Conservation (phyloP, 92 coral and sea anemone genomes). For the Palythoa caribaeorum region DNA sequence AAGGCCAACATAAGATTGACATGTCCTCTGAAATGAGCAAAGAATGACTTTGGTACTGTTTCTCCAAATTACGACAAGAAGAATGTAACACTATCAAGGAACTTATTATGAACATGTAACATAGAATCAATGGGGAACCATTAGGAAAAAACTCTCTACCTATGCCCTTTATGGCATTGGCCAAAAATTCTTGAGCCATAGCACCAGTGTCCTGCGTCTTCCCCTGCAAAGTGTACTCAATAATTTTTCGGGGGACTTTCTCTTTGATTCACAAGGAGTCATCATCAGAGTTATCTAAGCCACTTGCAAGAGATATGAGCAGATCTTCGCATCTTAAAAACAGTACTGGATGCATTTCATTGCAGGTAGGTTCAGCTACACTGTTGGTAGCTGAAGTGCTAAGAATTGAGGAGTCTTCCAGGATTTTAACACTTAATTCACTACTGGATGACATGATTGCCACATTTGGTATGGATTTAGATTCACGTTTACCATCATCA, state of each 20-base stretch:
- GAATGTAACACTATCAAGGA: neutral
- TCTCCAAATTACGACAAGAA: neutral
- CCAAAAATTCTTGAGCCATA: slow-evolving; percentile 54
- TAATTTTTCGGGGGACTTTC: slow-evolving; percentile 55
- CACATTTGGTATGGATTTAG: neutral
- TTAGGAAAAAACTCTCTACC: slow-evolving; percentile 54
- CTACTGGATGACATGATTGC: neutral
- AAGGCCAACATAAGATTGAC: neutral
- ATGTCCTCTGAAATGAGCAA: neutral
- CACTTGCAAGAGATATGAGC: neutral
- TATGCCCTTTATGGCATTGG: neutral
- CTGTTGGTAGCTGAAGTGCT: neutral
- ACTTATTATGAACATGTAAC: slow-evolving; percentile 47
- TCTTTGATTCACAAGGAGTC: slow-evolving; percentile 61
- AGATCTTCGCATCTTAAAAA: neutral
- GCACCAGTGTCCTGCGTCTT: slow-evolving; percentile 73
- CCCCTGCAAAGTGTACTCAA: slow-evolving; percentile 75
- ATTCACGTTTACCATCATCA: neutral
- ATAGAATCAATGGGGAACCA: slow-evolving; percentile 67
- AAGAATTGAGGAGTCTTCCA: neutral
- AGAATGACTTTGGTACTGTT: neutral
- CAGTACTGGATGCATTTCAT: neutral
- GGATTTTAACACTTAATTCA: neutral
- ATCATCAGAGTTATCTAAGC: slow-evolving; percentile 21
- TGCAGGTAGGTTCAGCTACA: neutral